Conservation (phyloP, 2,113 vertebrate genomes). For the Vidua macroura region DNA sequence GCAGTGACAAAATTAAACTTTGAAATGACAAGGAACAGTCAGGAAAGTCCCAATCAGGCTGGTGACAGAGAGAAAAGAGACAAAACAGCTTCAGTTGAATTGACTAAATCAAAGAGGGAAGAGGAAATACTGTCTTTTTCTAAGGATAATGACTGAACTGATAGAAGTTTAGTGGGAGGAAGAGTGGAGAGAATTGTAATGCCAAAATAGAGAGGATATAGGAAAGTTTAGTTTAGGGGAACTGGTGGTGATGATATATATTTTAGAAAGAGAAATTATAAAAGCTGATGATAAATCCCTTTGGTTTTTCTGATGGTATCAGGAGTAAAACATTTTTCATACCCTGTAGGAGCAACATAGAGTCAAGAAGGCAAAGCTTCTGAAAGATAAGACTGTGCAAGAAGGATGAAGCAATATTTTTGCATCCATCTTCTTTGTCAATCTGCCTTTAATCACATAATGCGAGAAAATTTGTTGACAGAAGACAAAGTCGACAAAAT, state of each 20-base stretch:
- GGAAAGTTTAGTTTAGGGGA: background rate
- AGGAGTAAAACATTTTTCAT: background rate
- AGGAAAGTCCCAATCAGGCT: background rate
- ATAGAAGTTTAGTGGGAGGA: background rate
- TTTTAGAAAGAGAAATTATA: background rate
- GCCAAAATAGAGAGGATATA: background rate
- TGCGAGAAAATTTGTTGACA: background rate
- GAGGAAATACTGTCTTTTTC: background rate
- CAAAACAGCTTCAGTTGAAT: background rate
- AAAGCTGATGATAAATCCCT: background rate
- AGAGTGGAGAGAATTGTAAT: background rate
- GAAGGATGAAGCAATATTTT: background rate
- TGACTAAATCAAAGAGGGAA: background rate
- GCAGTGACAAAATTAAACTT: background rate
- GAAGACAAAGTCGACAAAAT: background rate
- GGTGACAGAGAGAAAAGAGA: background rate
- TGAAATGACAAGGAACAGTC: background rate
- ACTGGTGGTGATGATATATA: background rate
- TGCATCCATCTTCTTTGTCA: background rate
- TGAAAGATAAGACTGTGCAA: background rate
- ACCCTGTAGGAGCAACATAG: background rate
- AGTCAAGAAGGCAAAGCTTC: background rate
- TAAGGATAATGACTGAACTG: background rate
- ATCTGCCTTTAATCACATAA: background rate
- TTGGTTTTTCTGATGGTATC: background rate